A percentile compares a stretch with the other conserved stretches of the same genome.
Conservation (phyloP, 2,797 vertebrate genomes). For the Distichodus sexfasciatus region DNA sequence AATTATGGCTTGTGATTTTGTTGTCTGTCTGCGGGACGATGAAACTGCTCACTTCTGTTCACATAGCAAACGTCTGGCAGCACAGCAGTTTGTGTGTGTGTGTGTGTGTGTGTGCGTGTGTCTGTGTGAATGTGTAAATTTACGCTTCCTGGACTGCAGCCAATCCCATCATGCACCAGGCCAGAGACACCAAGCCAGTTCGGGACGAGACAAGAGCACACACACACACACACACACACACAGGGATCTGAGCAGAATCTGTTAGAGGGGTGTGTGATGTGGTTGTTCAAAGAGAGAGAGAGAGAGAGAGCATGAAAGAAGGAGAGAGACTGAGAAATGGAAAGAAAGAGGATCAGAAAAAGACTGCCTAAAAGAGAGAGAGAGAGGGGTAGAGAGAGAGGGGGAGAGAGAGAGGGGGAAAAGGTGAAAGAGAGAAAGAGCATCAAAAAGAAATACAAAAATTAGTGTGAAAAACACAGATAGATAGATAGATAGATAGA, state of each 20-base stretch:
- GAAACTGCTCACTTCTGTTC: not conserved
- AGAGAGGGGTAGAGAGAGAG: too few relatives aligned
- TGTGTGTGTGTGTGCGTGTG: conserved; percentile 32
- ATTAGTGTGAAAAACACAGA: too few relatives aligned
- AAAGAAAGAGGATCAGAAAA: too few relatives aligned
- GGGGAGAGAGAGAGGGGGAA: not conserved
- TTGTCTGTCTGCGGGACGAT: not conserved
- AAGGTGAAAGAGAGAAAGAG: not conserved
- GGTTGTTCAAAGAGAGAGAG: conserved; percentile 44
- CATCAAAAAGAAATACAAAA: too few relatives aligned
- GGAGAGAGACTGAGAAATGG: conserved; percentile 14
- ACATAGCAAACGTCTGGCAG: conserved; percentile 35
- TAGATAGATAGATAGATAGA: not conserved
- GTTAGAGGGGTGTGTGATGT: conserved; percentile 41
- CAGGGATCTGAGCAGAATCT: conserved; percentile 23
- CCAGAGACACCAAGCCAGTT: conserved; percentile 44
- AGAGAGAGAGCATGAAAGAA: conserved; percentile 47
- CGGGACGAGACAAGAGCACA: not conserved
- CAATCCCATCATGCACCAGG: conserved; percentile 68
- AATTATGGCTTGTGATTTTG: conserved; percentile 67
- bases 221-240: not conserved
- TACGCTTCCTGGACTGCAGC: conserved; percentile 68
- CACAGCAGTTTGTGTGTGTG: conserved; percentile 27
- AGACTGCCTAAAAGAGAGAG: too few relatives aligned
- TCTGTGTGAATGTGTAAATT: conserved; percentile 61